Base-by-base conservation (phyloP, 2,797 vertebrate species). In the Chaetophractus vellerosus region DNA sequence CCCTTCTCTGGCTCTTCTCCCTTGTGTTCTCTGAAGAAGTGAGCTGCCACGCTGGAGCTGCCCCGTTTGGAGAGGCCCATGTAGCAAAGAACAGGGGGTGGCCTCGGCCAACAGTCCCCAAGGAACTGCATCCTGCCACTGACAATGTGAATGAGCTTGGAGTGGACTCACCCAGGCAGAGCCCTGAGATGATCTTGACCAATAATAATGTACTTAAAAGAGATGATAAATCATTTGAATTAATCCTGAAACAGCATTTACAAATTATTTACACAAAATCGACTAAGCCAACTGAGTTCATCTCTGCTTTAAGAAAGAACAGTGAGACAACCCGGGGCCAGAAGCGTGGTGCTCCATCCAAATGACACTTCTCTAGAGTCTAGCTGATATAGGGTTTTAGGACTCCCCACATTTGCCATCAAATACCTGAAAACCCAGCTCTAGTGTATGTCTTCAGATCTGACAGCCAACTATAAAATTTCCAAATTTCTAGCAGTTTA, bases 121-220 rank as follows among this genome's bases (percentile, higher is more conserved):
- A 76, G 52, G 59, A 88, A 31, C 64, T 0, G 1, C 14, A 68
- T 80, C 76, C 81, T 63, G 83, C 55, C 31, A 6, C 26, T 26
- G 2, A 3, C 7, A 0, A 2, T 24, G 5, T 0, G 7, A 48
- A 11, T 0, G 10, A 24, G n/a, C 33, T 3, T 12, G 52, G n/a
- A 36, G 50, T 9, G 5, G 36, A 38, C 2, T 31, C 50, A 11
- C 6, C 63, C 9, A 0, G 0, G 63, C 0, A 0, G 8, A 48
- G n/a, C 66, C 66, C 26, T 26, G 41, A 48, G 41, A 48, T 48
- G 41, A 55, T 19, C 4, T 55, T 55, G 55, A 19, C 7, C 31
- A 59, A 41, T 4, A 33, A 33, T 31, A 24, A 75, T 4, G 80
- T 31, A 21, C 21, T 72, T 55, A 63, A 52, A 52, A 69, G 33